Base-by-base conservation (phyloP, 1,140 invertebrate species). In the Zophobas morio region DNA sequence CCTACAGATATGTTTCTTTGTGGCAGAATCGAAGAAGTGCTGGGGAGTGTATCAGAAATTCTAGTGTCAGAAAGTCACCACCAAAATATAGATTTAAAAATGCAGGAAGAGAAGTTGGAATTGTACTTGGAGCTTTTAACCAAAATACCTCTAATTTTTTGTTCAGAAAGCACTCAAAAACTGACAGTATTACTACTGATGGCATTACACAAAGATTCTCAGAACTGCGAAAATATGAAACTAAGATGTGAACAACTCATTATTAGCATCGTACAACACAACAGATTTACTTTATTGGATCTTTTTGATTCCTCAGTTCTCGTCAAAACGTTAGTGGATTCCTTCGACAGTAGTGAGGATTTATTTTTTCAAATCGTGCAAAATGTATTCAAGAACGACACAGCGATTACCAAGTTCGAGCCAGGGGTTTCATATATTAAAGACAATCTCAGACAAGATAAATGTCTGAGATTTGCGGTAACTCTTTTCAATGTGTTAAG, bases 341-440 rank as follows among this genome's bases (percentile, higher is more conserved):
- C 79, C 76, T 82, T 79, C 46, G 39, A 39, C 2, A 49, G 72
- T 60, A 56, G 79, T 37, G 63, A 80, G 51, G 42, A 73, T 39
- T 39, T 80, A 0, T 78, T 81, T 78, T 33, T 47, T 37, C 46
- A 81, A 5, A 40, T 81, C n/a, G 66, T 79, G 8, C 79, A 82
- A 51, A 81, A 78, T 71, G 46, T 80, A 1, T 82, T 83, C 57
- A 80, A 81, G 54, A 56, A 72, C 74, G 78, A 81, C 53, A 46
- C 78, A 35, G 75, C 70, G 5, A 78, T 83, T n/a, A 51, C 1
- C 3, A 47, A 53, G 32, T 79, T 76, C 77, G 72, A 78, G 72
- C 37, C 79, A 47, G 71, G 78, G 6, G 49, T 81, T 47, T 49
- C 32, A 42, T 57, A 74, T 70, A 37, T 82, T 35, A 73, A 60